These are phyloP conservation scores for Elegia similella DNA, from an alignment of 2,888 invertebrate genomes.

Conservation along the genomic window DNA sequence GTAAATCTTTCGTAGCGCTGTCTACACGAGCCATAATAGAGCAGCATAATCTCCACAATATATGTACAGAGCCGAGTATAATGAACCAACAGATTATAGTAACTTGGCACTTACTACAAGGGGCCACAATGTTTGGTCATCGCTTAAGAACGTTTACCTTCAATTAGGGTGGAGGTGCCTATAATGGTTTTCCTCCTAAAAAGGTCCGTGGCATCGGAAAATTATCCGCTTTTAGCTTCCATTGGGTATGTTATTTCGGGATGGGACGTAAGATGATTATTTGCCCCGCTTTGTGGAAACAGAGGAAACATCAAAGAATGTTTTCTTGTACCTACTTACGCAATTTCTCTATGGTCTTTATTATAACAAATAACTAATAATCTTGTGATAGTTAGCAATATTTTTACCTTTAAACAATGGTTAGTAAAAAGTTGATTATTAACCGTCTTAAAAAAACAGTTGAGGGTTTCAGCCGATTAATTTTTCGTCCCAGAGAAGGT, in stretches of 20 bases:
- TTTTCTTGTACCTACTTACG: neutral
- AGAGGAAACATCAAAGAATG: slow-evolving; percentile 8
- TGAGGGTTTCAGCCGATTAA: too few species aligned
- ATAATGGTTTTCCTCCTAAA: slow-evolving; percentile 49
- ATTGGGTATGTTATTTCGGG: slow-evolving; percentile 45
- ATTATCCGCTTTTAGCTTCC: slow-evolving; percentile 50
- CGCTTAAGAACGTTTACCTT: slow-evolving; percentile 49
- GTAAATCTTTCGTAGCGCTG: too few species aligned
- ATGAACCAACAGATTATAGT: slow-evolving; percentile 7
- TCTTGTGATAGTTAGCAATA: too few species aligned
- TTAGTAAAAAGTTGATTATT: too few species aligned
- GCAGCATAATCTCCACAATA: neutral
- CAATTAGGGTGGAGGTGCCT: slow-evolving; percentile 57
- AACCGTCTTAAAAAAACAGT: too few species aligned
- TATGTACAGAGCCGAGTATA: neutral
- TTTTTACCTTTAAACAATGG: too few species aligned
- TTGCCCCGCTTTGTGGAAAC: slow-evolving; percentile 14
- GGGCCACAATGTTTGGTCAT: slow-evolving; percentile 36
- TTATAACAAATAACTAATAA: too few species aligned
- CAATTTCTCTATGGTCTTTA: too few species aligned
- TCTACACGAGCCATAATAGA: neutral
- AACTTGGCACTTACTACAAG: slow-evolving; percentile 5
- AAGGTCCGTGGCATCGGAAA: slow-evolving; percentile 50
- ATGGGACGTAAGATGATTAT: slow-evolving; percentile 51
- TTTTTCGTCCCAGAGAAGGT: too few species aligned